phyloP scores from a whole-genome alignment of 2,797 vertebrate species.

The Zalophus californianus region DNA sequence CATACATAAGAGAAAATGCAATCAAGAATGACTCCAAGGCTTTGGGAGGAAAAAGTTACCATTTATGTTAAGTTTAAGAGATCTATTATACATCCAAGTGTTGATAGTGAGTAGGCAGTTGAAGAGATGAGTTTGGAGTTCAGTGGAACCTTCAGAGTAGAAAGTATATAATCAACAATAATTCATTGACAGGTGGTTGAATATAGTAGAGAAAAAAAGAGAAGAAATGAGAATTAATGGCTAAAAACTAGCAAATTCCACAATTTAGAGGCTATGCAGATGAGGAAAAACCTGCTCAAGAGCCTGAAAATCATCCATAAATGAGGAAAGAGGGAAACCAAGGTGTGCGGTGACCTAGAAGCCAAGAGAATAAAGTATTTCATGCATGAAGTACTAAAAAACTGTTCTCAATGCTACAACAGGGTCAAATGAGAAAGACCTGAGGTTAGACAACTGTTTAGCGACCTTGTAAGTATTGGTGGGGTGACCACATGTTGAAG shows the following conservation, averaged over 20 bases:
- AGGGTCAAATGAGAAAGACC: neutral
- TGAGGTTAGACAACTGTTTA: neutral
- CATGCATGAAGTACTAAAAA: neutral
- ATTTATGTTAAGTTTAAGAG: neutral
- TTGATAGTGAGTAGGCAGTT: neutral
- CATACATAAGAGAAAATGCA: neutral
- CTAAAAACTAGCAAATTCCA: neutral
- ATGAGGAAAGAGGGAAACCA: neutral
- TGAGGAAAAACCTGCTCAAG: neutral
- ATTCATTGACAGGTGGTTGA: neutral
- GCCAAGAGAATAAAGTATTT: neutral
- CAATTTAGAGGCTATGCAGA: neutral
- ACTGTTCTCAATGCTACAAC: neutral
- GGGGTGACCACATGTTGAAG: neutral
- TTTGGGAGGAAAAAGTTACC: neutral
- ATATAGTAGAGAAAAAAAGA: neutral
- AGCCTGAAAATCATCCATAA: neutral
- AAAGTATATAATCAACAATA: neutral
- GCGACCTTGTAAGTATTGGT: neutral
- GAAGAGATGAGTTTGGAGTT: neutral
- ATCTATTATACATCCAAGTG: neutral
- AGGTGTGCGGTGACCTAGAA: neutral
- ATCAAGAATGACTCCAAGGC: neutral
- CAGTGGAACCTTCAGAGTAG: neutral
- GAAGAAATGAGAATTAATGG: neutral